Conservation (phyloP, 2,113 vertebrate genomes). For the Lampris megalopsis region DNA sequence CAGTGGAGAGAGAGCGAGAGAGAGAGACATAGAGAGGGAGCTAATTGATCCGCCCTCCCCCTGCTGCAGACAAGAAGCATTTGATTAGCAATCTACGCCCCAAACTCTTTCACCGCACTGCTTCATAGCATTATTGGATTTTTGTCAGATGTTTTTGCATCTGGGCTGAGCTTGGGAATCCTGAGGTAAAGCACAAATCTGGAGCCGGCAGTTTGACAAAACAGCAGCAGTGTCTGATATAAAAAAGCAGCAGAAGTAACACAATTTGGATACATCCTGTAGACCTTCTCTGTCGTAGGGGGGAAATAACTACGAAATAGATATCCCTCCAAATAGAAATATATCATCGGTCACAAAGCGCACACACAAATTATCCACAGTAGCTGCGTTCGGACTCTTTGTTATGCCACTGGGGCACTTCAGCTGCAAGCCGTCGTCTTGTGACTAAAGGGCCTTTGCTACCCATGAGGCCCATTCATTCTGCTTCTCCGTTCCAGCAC, state of each 20-base stretch:
- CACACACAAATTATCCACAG: slow-evolving; percentile 10
- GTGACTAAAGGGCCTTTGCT: slow-evolving; percentile 33
- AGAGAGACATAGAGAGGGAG: slow-evolving; percentile 25
- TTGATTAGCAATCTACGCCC: slow-evolving; percentile 45
- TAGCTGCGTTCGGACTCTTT: background rate
- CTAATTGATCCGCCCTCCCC: slow-evolving; percentile 68
- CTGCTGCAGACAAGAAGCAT: slow-evolving; percentile 47
- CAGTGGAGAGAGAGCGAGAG: slow-evolving; percentile 19
- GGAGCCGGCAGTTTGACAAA: slow-evolving; percentile 34
- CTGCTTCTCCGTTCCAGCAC: slow-evolving; percentile 23
- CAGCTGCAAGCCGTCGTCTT: slow-evolving; percentile 24
- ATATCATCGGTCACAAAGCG: background rate
- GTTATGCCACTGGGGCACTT: slow-evolving; percentile 13
- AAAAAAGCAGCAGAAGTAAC: too few relatives aligned
- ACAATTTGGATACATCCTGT: too few relatives aligned
- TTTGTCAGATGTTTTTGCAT: slow-evolving; percentile 50
- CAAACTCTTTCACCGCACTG: slow-evolving; percentile 37
- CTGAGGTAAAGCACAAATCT: slow-evolving; percentile 39
- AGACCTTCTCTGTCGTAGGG: background rate
- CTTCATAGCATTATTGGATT: slow-evolving; percentile 48
- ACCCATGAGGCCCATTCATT: slow-evolving; percentile 36
- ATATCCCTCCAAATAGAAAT: background rate
- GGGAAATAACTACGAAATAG: slow-evolving; percentile 4
- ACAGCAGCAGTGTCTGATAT: background rate
- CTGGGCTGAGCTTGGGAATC: slow-evolving; percentile 27